These are phyloP conservation scores for Hyposoter dolosus DNA, from an alignment of 2,888 invertebrate species.

Conservation along the genomic window DNA sequence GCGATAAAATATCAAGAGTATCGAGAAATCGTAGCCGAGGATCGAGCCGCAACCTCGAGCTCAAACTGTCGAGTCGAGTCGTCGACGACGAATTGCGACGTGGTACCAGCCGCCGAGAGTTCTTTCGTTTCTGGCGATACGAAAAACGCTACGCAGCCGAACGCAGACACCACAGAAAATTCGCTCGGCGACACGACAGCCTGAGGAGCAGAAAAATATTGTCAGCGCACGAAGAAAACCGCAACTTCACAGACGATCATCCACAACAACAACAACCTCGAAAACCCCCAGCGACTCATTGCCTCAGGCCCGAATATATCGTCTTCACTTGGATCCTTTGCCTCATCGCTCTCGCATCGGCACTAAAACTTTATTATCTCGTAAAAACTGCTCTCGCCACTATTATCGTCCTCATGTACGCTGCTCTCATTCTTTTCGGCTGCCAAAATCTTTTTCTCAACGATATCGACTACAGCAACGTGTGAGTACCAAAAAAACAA, in stretches of 20 bases:
- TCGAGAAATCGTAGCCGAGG: slow-evolving; percentile 55
- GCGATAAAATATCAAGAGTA: slow-evolving; percentile 12
- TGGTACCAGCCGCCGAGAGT: slow-evolving; percentile 72
- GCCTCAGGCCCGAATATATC: slow-evolving; percentile 93
- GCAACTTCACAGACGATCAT: slow-evolving; percentile 39
- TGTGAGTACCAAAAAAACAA: slow-evolving; percentile 81
- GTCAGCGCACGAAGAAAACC: slow-evolving; percentile 45
- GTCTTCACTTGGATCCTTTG: slow-evolving; percentile 98
- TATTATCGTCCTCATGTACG: slow-evolving; percentile 91
- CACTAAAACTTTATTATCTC: slow-evolving; percentile 95
- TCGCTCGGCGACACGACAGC: slow-evolving; percentile 58
- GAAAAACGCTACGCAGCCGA: slow-evolving; percentile 73
- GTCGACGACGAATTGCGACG: slow-evolving; percentile 48
- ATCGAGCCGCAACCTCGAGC: slow-evolving; percentile 69
- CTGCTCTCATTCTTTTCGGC: slow-evolving; percentile 88
- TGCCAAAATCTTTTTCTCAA: slow-evolving; percentile 86
- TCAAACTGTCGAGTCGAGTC: slow-evolving; percentile 69
- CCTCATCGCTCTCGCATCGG: slow-evolving; percentile 95
- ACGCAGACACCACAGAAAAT: slow-evolving; percentile 65
- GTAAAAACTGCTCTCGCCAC: slow-evolving; percentile 93
- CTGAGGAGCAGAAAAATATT: slow-evolving; percentile 64
- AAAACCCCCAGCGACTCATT: slow-evolving; percentile 80
- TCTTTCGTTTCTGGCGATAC: slow-evolving; percentile 75
- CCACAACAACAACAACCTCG: neutral
- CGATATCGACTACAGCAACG: slow-evolving; percentile 74